Evolutionary conservation across 37 sponge, comb jelly and placozoan species (phyloP).

Genomic region (Cladorhizidae sp.): DNA sequence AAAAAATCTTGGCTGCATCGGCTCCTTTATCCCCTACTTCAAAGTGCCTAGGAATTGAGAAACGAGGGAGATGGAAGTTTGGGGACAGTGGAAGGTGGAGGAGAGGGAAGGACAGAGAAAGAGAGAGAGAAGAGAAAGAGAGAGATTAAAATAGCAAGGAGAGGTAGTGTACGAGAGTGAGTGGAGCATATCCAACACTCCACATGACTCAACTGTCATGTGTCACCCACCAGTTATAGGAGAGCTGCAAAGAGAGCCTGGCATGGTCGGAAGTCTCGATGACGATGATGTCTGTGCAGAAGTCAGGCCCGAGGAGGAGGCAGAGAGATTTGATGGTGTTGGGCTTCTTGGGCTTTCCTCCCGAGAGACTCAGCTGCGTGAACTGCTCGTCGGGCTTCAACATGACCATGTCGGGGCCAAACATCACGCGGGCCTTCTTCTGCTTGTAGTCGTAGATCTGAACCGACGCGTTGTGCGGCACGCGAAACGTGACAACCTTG

Average conservation of each 20-base stretch:
- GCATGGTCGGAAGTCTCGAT: conserved; percentile 99
- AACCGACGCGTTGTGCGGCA: conserved; percentile 98
- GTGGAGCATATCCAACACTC: not conserved
- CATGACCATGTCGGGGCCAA: conserved; percentile 99
- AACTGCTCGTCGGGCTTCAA: conserved; percentile 99
- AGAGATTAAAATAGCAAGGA: not conserved
- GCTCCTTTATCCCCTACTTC: conserved; percentile 70
- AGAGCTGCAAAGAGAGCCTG: conserved; percentile 92
- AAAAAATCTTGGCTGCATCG: conserved; percentile 90
- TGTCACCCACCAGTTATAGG: conserved; percentile 92
- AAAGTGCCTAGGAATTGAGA: conserved; percentile 69
- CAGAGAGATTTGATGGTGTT: conserved; percentile 97
- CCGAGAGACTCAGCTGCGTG: conserved; percentile 98
- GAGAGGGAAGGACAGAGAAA: not conserved
- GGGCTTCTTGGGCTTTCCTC: conserved; percentile 99
- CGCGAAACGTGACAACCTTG: conserved; percentile 93
- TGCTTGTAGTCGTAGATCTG: conserved; percentile 99
- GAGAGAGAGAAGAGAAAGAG: not conserved
- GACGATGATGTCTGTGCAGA: conserved; percentile 99
- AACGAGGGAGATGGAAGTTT: too few species aligned
- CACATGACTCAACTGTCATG: not conserved
- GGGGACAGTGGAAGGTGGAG: too few species aligned
- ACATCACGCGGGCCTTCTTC: conserved; percentile 97
- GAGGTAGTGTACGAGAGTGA: not conserved
- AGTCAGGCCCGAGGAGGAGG: conserved; percentile 98